These are phyloP conservation scores for Laodelphax striatellus DNA, from an alignment of 1,140 invertebrate species.

Conservation along the genomic window DNA sequence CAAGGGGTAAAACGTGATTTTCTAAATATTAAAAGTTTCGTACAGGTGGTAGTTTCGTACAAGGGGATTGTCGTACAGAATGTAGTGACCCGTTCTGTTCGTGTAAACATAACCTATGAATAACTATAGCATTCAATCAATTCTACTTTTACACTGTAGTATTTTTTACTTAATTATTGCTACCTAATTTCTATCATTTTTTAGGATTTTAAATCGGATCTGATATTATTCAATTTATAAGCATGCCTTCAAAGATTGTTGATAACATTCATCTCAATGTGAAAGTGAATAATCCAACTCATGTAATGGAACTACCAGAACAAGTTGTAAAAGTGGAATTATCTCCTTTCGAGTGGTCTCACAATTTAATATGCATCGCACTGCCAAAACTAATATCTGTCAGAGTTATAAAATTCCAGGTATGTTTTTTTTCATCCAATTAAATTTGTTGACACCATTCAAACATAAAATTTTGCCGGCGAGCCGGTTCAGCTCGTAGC, in stretches of 20 bases:
- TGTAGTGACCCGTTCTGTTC: too few relatives aligned
- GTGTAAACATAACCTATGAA: too few relatives aligned
- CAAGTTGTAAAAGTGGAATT: conserved; percentile 35
- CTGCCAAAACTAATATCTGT: conserved; percentile 33
- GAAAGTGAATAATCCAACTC: conserved; percentile 13
- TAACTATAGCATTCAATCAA: too few relatives aligned
- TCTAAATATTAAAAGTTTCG: too few relatives aligned
- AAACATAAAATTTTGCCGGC: not conserved
- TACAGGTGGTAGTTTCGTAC: too few relatives aligned
- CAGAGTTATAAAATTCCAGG: conserved; percentile 36
- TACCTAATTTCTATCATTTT: too few relatives aligned
- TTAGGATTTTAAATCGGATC: too few relatives aligned
- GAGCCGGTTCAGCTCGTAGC: not conserved
- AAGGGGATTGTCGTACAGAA: too few relatives aligned
- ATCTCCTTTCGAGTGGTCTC: conserved; percentile 39
- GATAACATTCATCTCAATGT: conserved; percentile 10
- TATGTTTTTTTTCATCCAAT: conserved; percentile 18
- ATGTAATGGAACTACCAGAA: conserved; percentile 26
- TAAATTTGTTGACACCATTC: not conserved
- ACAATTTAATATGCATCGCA: conserved; percentile 37
- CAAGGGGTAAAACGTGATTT: too few relatives aligned
- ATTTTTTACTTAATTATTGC: too few relatives aligned
- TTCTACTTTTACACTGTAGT: too few relatives aligned
- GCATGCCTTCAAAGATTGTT: conserved; percentile 8
- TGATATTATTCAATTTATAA: not conserved